Conservation (phyloP, 2,797 vertebrate species). For the Diplodus puntazzo region DNA sequence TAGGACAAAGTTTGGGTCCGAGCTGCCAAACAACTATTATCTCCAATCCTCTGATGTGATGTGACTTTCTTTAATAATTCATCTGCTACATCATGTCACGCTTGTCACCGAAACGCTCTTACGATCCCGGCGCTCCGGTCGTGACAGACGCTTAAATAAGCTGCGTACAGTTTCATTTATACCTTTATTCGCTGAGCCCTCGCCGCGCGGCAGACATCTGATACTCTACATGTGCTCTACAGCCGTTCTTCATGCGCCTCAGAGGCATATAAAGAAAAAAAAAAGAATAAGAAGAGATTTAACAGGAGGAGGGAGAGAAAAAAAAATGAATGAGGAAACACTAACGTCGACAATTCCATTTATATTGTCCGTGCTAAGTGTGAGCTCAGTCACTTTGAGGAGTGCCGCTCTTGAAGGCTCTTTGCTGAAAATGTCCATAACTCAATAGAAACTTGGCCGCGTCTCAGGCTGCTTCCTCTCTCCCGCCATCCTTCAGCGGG, state of each 20-base stretch:
- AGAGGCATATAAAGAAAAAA: slow-evolving; percentile 46
- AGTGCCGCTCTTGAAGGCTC: slow-evolving; percentile 68
- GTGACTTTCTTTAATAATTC: slow-evolving; percentile 66
- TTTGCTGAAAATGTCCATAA: slow-evolving; percentile 70
- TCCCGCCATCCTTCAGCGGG: slow-evolving; percentile 61
- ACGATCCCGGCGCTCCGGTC: slow-evolving; percentile 59
- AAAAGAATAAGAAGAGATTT: slow-evolving; percentile 41
- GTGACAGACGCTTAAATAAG: slow-evolving; percentile 63
- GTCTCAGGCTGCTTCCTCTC: slow-evolving; percentile 65
- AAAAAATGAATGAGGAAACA: slow-evolving; percentile 60
- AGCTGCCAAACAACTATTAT: slow-evolving; percentile 52
- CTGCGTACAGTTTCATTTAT: slow-evolving; percentile 30
- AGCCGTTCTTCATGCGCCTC: slow-evolving; percentile 31
- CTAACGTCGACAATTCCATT: slow-evolving; percentile 68
- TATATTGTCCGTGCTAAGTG: slow-evolving; percentile 66
- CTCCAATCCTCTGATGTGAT: slow-evolving; percentile 60
- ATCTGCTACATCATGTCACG: slow-evolving; percentile 69
- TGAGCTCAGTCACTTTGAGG: slow-evolving; percentile 68
- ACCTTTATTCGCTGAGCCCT: slow-evolving; percentile 3
- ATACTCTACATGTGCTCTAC: slow-evolving; percentile 41
- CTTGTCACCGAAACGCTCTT: slow-evolving; percentile 64
- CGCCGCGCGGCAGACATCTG: slow-evolving; percentile 18
- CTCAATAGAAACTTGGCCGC: slow-evolving; percentile 75
- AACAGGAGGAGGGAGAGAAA: slow-evolving; percentile 3
- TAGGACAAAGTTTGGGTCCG: slow-evolving; percentile 45